phyloP scores from a whole-genome alignment of 1,140 invertebrate genomes.

The Nymphalis io region DNA sequence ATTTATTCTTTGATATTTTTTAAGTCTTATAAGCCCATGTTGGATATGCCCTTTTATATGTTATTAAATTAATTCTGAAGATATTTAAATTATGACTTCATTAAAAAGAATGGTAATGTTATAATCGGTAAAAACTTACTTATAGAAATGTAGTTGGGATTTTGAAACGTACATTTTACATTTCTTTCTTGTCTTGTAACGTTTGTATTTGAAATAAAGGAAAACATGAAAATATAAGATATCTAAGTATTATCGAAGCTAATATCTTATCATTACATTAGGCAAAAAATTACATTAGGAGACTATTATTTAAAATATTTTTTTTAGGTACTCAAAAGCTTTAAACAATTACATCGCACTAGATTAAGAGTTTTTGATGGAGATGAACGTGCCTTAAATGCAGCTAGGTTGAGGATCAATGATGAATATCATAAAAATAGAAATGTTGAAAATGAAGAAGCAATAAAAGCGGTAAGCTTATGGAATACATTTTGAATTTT shows the following conservation, averaged over 20 bases:
- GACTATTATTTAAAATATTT: not conserved
- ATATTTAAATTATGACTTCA: slow-evolving; percentile 6
- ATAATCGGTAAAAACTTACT: not conserved
- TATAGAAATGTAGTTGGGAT: not conserved
- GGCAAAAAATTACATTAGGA: not conserved
- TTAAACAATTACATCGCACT: slow-evolving; percentile 85
- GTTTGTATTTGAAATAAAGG: too few species aligned
- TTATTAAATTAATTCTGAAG: too few species aligned
- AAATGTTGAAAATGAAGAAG: slow-evolving; percentile 75
- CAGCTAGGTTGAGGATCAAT: slow-evolving; percentile 84
- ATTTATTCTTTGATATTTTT: too few species aligned
- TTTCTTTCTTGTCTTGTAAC: not conserved
- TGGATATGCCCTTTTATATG: not conserved
- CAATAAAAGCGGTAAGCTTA: slow-evolving; percentile 81
- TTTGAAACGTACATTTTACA: not conserved
- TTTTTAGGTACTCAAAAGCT: slow-evolving; percentile 82
- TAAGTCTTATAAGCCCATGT: too few species aligned
- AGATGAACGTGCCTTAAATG: slow-evolving; percentile 82
- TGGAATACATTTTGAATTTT: not conserved
- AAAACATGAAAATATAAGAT: too few species aligned
- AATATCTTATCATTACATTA: too few species aligned
- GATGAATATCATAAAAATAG: slow-evolving; percentile 84
- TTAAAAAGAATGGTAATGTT: slow-evolving; percentile 15
- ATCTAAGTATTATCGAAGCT: too few species aligned
- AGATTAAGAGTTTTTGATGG: slow-evolving; percentile 83